Evolutionary conservation across 2,888 invertebrate genomes (phyloP), one percentile per base, ranked within the genome.

Genomic region (Diadegma fenestrale): DNA sequence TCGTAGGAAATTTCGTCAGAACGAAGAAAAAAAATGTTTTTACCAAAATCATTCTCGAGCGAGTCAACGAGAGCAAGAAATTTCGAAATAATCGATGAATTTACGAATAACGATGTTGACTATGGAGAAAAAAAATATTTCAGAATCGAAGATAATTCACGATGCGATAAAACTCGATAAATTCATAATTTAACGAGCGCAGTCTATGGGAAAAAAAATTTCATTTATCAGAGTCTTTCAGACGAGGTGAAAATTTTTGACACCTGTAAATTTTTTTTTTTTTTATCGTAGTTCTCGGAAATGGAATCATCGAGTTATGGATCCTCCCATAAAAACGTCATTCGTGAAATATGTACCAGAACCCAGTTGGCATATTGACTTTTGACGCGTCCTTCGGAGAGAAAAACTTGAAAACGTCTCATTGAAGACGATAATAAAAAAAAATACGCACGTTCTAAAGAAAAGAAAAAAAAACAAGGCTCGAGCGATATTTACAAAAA

Each of bases 311-410:
- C 14, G 45, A 43, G 19, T 30, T 30, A 64, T 66, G 37, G 22
- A 54, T 77, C 30, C 30, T 54, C 33, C 51, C 48, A 51, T 77
- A 66, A 66, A 54, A 77, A 76, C 51, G 33, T 77, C 41, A 54
- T 17, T 64, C 17, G 30, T 43, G 19, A 76, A 33, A 45, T 63
- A 37, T 63, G 19, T 10, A 19, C 33, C 30, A 30, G 63, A 33
- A 63, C n/a, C 66, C 51, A 22, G 51, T 22, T 19, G 64, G 51
- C n/a, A 19, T 77, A 30, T 63, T 75, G 45, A 48, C 63, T 33
- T 64, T 76, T 22, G 33, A 22, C 43, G 64, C 43, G 64, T 64
- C 33, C 51, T 64, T 48, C n/a, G 64, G 64, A 37, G 33, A 64
- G 48, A 63, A 22, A 61, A 33, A 37, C 37, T 37, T 37, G 8